Evolutionary conservation across 2,888 invertebrate species (phyloP), one percentile per base, ranked within the genome.

Genomic region (Amphipyra tragopoginis): DNA sequence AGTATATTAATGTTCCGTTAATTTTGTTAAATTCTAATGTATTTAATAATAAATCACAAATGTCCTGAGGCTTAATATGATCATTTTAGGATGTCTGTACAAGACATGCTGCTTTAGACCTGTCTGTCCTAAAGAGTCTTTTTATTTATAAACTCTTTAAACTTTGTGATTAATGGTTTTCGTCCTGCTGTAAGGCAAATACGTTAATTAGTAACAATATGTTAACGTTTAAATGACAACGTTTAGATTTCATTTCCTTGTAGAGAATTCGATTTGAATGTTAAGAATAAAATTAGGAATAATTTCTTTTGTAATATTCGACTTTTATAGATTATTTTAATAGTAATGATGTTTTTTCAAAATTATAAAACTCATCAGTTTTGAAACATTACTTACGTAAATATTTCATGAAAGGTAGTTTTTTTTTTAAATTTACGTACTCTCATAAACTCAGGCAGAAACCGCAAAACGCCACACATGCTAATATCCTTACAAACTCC

Each of bases 161-260:
- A 66, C 58, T 50, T n/a, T 7, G 50, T 82, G 81, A 82, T 82
- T 75, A 76, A 81, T 80, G 77, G 45, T 62, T 59, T 29, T 65
- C 63, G 75, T 79, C 65, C 62, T 72, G 65, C 62, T 73, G 56
- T 66, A 65, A 74, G 69, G 68, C 71, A 72, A 74, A 72, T 73
- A 65, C 60, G 70, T 75, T 80, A 81, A 80, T 82, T 82, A 82
- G 77, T 66, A 65, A 72, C 72, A 66, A 61, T 68, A 77, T 77
- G 66, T 74, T 69, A 65, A 65, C 53, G 45, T 65, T 65, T 61
- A 60, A 48, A 21, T 67, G 69, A 65, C 68, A 65, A 45, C 68
- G 40, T 59, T 59, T 63, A 57, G 26, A 3, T 61, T 56, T 36
- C 34, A 36, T 50, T 72, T 76, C 70, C 70, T 58, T 69, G 70